Conservation (phyloP, 2,888 invertebrate genomes). For the Dynastes maya region DNA sequence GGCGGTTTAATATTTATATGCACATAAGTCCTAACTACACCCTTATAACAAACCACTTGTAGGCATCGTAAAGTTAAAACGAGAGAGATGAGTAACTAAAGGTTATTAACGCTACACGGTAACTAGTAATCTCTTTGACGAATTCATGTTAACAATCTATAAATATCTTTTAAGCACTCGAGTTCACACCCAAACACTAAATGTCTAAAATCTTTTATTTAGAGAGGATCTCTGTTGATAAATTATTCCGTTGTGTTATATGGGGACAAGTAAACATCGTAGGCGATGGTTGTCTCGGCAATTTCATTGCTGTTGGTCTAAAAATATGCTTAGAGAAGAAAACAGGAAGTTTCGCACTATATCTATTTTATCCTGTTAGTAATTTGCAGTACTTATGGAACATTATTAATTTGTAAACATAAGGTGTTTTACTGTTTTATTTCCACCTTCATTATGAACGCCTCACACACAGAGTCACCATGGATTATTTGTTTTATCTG, state of each 20-base stretch:
- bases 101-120: slow-evolving; percentile 7
- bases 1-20: neutral
- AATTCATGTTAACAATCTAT: slow-evolving; percentile 2
- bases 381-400: too few relatives aligned
- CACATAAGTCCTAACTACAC: slow-evolving; percentile 1
- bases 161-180: neutral
- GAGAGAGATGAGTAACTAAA: neutral
- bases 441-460: too few relatives aligned
- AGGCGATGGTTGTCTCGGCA: neutral
- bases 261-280: neutral
- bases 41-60: slow-evolving; percentile 3
- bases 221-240: neutral
- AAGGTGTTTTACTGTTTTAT: too few relatives aligned
- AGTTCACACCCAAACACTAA: slow-evolving; percentile 20
- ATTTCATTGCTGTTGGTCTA: neutral
- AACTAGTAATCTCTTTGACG: slow-evolving; percentile 6
- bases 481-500: too few relatives aligned
- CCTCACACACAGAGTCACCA: too few relatives aligned
- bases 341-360: too few relatives aligned
- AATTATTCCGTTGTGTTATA: neutral
- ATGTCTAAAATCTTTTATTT: slow-evolving; percentile 1
- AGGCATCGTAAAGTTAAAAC: slow-evolving; percentile 17
- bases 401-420: too few relatives aligned
- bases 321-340: too few relatives aligned
- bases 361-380: too few relatives aligned